Evolutionary conservation across 2,113 vertebrate species (phyloP), one percentile per base, ranked within the genome.

Genomic region (Zapus hudsonius): DNA sequence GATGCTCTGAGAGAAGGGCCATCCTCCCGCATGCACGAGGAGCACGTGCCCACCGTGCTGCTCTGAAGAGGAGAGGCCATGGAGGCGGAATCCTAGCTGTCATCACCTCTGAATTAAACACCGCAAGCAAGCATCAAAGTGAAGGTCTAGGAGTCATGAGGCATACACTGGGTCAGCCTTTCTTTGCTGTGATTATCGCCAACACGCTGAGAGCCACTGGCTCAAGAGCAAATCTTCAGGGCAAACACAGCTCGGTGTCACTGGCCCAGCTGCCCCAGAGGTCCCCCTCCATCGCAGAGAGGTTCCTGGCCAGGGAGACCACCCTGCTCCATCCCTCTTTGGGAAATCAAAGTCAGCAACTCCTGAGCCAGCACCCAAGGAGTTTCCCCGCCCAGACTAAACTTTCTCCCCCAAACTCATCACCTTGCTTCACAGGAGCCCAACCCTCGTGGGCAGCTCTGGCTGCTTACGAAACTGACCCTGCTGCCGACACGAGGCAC

Each of bases 161-260:
- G 7, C 31, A 2, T 17, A 2, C 72, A 1, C 52, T 1, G 3
- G 36, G 10, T 5, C 40, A 1, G 15, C 17, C 0, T 15, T 9
- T 29, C n/a, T 72, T 72, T 0, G 2, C 19, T 2, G 66, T 0
- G 5, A 4, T 13, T 2, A 2, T 5, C 20, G 9, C 27, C 66
- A 1, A 0, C 0, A 4, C 1, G 8, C 20, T 0, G 2, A 4
- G 13, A 33, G 55, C 79, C 25, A 9, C 72, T 0, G 22, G 0
- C 38, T 2, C 0, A 7, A 11, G 42, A 22, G 3, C 3, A 2
- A 7, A 6, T 19, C 72, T n/a, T 33, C 0, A 0, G 15, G 3
- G n/a, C 1, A 4, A 38, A 25, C 36, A 13, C 3, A 0, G 59
- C 6, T 10, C 33, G 0, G 38, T 52, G 29, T 25, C 12, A 0